Evolutionary conservation across 2,797 vertebrate genomes (phyloP), one percentile per base, ranked within the genome.

Genomic region (Eleutherodactylus coqui): DNA sequence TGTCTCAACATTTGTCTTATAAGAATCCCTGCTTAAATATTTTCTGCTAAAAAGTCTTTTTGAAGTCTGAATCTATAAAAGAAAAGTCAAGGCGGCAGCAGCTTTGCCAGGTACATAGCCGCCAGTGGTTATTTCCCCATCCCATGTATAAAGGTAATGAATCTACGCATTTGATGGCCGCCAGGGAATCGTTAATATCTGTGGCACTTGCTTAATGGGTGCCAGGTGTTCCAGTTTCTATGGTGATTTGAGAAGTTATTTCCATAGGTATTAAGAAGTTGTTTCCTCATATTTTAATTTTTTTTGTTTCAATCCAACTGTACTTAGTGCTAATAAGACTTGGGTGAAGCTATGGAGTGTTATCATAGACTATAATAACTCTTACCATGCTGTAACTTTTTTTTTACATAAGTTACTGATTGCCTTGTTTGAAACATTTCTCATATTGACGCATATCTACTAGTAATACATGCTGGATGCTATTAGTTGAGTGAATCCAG

Each of bases 171-270:
- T 24, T 41, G 47, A 29, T 41, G 13, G 19, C 76, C 27, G 76
- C 11, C n/a, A 60, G 47, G 49, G 38, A 85, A 79, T 36, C 9
- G 47, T 70, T 86, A 86, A 86, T 67, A 75, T n/a, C n/a, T 19
- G 34, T 34, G 11, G 60, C 34, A 21, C 49, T 32, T n/a, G 11
- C 47, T 45, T 64, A 34, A 75, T 17, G 4, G 43, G 55, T 24
- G 21, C 51, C 36, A 70, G 79, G 70, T 78, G 62, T 83, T 79
- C 67, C 49, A 29, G 85, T 86, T 87, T 64, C 85, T 41, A 87
- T 87, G 85, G 85, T 27, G 62, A 87, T 58, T 16, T 27, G 11
- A 45, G 47, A 72, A 85, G 36, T 73, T 73, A 24, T 47, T 80
- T 36, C 53, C 36, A 21, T 85, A 53, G 47, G 36, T 77, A 43